These are phyloP conservation scores for Drosophila histrio DNA, from an alignment of 2,888 invertebrate genomes.

Conservation along the genomic window DNA sequence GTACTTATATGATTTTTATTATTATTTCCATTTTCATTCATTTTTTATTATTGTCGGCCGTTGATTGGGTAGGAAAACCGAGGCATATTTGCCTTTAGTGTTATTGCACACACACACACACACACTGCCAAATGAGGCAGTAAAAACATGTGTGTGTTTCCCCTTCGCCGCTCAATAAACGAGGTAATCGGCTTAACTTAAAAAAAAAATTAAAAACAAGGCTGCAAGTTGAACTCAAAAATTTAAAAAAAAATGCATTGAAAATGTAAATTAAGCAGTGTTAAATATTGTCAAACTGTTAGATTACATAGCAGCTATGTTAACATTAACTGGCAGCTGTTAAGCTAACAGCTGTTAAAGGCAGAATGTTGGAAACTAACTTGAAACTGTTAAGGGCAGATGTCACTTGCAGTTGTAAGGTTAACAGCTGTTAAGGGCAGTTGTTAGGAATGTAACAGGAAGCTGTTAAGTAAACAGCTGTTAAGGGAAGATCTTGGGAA, in stretches of 20 bases:
- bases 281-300: not conserved
- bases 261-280: not conserved
- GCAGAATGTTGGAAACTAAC: too few species aligned
- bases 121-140: constrained; percentile 50
- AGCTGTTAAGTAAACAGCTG: too few species aligned
- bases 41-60: constrained; percentile 53
- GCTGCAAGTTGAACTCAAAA: not conserved
- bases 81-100: constrained; percentile 60
- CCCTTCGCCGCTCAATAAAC: constrained; percentile 40
- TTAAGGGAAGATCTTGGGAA: too few species aligned
- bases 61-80: constrained; percentile 22
- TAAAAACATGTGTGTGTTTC: constrained; percentile 41
- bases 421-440: too few species aligned
- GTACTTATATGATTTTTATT: constrained; percentile 46
- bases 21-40: constrained; percentile 40
- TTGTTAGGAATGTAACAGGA: too few species aligned
- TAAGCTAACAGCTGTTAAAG: not conserved
- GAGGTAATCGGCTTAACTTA: constrained; percentile 62
- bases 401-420: too few species aligned
- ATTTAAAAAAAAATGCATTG: too few species aligned
- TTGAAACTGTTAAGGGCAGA: too few species aligned
- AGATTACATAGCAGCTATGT: not conserved
- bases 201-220: not conserved
- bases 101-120: constrained; percentile 60
- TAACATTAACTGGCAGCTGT: not conserved